Conservation (phyloP, 2,888 invertebrate genomes). For the Ormyrus labotus region DNA sequence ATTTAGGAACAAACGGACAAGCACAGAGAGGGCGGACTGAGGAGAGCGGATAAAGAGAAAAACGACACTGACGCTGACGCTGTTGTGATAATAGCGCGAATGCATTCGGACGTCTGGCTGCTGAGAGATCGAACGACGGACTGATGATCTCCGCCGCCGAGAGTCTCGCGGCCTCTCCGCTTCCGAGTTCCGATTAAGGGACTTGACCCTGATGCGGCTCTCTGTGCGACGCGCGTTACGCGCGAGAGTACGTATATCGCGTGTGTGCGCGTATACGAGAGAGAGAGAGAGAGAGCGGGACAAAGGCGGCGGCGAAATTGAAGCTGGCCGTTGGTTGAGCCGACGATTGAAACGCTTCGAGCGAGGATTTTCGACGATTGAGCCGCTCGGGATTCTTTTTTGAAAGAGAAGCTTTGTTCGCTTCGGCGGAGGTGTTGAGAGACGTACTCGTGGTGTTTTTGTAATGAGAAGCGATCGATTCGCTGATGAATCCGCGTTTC, state of each 20-base stretch:
- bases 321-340: no score
- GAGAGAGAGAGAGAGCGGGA: neutral
- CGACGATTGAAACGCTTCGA: no score
- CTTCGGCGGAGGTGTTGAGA: no score
- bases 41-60: neutral
- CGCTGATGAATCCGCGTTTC: no score
- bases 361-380: no score
- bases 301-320: neutral
- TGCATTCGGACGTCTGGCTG: constrained; percentile 11
- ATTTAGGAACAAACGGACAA: neutral
- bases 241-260: neutral
- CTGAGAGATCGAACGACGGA: neutral
- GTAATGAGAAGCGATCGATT: no score
- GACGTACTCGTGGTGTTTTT: no score
- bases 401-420: no score
- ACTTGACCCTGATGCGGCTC: constrained; percentile 50
- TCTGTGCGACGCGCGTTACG: neutral
- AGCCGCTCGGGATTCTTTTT: no score
- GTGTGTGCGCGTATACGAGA: neutral
- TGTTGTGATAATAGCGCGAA: neutral
- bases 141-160: neutral
- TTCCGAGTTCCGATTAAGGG: constrained; percentile 56
- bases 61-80: constrained; percentile 8
- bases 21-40: no score
- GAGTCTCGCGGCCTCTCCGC: constrained; percentile 13